phyloP scores from a whole-genome alignment of 2,888 invertebrate genomes.

The Tryphoninae sp. region DNA sequence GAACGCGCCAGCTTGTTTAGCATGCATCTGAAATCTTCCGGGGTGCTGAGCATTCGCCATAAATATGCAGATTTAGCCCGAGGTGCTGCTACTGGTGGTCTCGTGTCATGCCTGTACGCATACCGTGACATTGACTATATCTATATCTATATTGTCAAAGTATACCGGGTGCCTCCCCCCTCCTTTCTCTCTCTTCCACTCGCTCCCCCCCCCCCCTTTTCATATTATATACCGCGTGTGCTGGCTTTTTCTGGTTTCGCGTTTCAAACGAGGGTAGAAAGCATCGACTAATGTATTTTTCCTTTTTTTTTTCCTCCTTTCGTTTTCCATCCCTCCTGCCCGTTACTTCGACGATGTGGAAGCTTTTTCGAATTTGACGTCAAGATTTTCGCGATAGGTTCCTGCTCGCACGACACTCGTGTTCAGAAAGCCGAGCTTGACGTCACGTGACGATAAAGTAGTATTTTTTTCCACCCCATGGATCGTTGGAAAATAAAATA shows the following conservation, averaged over 20 bases:
- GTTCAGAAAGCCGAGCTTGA: neutral
- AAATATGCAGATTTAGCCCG: slow-evolving; percentile 76
- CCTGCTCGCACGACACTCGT: neutral
- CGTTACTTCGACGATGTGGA: neutral
- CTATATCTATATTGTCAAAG: neutral
- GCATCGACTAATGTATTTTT: slow-evolving; percentile 15
- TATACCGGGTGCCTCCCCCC: neutral
- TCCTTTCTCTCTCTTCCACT: too few species aligned
- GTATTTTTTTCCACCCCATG: neutral
- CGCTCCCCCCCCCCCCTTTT: slow-evolving; percentile 18
- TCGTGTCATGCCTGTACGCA: slow-evolving; percentile 37
- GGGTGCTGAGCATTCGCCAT: slow-evolving; percentile 74
- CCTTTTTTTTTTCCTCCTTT: neutral
- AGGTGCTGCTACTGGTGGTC: slow-evolving; percentile 58
- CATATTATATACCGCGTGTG: slow-evolving; percentile 12
- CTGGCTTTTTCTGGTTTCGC: slow-evolving; percentile 36
- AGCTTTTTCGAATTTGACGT: neutral
- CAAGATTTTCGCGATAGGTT: neutral
- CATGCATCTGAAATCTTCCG: slow-evolving; percentile 78
- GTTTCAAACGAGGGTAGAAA: slow-evolving; percentile 32
- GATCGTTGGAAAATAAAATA: too few species aligned
- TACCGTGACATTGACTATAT: slow-evolving; percentile 17
- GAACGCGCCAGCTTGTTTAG: slow-evolving; percentile 71
- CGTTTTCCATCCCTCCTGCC: slow-evolving; percentile 14
- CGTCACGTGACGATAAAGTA: neutral